Evolutionary conservation across 2,888 invertebrate species (phyloP).

Genomic region (Athalia rosae): DNA sequence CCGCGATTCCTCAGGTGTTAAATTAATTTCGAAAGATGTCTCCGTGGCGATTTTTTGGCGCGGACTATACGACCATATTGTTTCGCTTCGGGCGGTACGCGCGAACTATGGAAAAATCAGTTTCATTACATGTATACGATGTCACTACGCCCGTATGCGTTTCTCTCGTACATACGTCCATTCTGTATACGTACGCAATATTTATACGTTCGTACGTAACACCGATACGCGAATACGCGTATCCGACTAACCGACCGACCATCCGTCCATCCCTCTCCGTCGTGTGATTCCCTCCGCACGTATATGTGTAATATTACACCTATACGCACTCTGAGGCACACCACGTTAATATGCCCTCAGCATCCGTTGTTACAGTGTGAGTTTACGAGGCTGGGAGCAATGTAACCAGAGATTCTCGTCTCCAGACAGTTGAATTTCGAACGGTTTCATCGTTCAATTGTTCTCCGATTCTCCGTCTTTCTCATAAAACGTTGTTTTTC

Average conservation of each 20-base stretch:
- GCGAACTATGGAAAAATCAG: constrained; percentile 59
- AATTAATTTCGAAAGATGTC: not conserved
- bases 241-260: constrained; percentile 18
- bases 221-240: not conserved
- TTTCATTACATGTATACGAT: constrained; percentile 56
- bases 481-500: constrained; percentile 22
- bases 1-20: not conserved
- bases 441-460: constrained; percentile 46
- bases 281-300: not conserved
- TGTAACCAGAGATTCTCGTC: constrained; percentile 55
- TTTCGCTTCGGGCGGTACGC: constrained; percentile 53
- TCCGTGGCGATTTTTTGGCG: constrained; percentile 41
- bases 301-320: not conserved
- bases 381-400: constrained; percentile 50
- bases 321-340: not conserved
- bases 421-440: constrained; percentile 47
- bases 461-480: constrained; percentile 30
- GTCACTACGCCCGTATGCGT: constrained; percentile 44
- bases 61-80: constrained; percentile 51
- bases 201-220: no score
- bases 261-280: not conserved
- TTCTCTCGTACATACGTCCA: constrained; percentile 32
- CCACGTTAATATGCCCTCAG: constrained; percentile 23
- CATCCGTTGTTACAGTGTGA: constrained; percentile 37
- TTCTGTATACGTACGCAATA: not conserved